These are phyloP conservation scores for Meloidogyne exigua DNA, from an alignment of 1,140 invertebrate species.

Conservation along the genomic window DNA sequence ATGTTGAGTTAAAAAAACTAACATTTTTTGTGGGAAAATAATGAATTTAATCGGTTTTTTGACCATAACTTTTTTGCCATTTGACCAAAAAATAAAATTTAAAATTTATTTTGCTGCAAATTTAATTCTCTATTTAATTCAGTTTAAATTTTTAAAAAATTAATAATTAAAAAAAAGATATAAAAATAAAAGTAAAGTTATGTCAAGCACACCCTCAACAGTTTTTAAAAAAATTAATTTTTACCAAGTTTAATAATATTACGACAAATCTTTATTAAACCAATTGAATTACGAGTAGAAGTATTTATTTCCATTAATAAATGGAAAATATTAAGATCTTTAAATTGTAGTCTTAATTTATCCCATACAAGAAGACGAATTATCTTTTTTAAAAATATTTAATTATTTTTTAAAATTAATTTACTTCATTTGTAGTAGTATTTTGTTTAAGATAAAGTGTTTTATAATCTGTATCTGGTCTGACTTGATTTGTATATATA, in stretches of 20 bases:
- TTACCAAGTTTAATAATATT: conserved; percentile 29
- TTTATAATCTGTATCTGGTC: conserved; percentile 54
- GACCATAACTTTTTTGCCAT: no score
- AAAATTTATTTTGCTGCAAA: no score
- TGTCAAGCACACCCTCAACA: no score
- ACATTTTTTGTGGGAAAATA: no score
- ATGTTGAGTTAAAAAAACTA: no score
- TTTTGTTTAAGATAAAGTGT: conserved; percentile 36
- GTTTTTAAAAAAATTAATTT: no score
- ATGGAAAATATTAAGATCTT: conserved; percentile 48
- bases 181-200: no score
- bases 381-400: background rate
- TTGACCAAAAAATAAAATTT: no score
- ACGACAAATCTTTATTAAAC: background rate
- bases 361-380: conserved; percentile 34
- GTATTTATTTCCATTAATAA: conserved; percentile 46
- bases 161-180: no score
- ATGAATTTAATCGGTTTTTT: no score
- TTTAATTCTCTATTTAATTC: no score
- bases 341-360: conserved; percentile 43
- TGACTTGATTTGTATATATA: conserved; percentile 46
- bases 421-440: conserved; percentile 37
- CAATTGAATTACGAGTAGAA: background rate
- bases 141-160: no score
- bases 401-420: conserved; percentile 6